Percentiles rank a stretch among this genome's conserved stretches.
These are phyloP conservation scores for Cichlasoma orientale DNA, from an alignment of 2,797 vertebrate species.

Conservation along the genomic window DNA sequence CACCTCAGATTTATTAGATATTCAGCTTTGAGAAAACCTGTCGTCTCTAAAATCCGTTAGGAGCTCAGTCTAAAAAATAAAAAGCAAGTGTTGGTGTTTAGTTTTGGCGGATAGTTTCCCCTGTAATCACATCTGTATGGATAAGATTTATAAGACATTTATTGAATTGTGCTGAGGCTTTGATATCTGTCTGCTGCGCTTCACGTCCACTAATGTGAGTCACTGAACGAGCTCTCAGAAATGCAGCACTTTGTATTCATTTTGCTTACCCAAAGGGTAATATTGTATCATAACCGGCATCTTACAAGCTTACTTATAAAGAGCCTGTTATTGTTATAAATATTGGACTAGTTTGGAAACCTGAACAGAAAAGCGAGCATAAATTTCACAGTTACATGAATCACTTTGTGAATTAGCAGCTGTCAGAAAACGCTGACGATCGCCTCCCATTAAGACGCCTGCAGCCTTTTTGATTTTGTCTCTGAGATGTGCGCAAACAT, in stretches of 20 bases:
- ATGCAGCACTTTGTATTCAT: neutral
- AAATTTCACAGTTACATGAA: neutral
- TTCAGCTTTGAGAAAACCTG: no score
- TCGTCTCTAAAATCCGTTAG: fast-evolving
- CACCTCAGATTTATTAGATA: neutral
- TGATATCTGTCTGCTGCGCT: neutral
- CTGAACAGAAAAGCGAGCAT: no score
- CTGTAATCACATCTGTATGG: neutral
- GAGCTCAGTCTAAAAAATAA: neutral
- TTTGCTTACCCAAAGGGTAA: neutral
- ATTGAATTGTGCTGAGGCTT: neutral
- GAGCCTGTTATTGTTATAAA: neutral
- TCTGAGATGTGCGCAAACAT: neutral
- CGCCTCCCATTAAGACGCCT: neutral
- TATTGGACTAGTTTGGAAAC: neutral
- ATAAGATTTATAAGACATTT: neutral
- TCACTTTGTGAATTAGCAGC: no score
- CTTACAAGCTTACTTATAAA: no score
- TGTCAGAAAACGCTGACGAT: neutral
- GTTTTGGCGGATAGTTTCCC: no score
- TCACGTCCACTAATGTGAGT: neutral
- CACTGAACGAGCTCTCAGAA: neutral
- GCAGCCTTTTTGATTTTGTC: neutral
- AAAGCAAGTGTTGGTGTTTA: no score
- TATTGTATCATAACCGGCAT: no score